These are phyloP conservation scores for Centruroides sculpturatus DNA, from an alignment of 1,140 invertebrate genomes.

Conservation along the genomic window DNA sequence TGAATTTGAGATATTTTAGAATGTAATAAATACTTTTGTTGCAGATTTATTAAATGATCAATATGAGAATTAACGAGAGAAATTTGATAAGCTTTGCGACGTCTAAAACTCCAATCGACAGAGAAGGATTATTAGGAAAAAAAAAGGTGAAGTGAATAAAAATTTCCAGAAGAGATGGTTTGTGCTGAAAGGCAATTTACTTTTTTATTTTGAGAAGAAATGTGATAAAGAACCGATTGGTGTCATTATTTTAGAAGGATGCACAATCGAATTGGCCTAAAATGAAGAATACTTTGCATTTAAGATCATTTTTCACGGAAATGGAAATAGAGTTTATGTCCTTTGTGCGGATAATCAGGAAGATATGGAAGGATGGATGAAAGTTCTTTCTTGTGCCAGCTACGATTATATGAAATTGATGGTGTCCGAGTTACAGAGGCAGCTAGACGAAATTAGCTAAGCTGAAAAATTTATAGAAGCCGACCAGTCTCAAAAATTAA, in stretches of 20 bases:
- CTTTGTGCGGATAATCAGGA: constrained; percentile 68
- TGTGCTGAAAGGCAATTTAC: constrained; percentile 81
- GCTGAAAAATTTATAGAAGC: constrained; percentile 1
- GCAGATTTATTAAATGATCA: background rate
- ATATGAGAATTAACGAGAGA: constrained; percentile 37
- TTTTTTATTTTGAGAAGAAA: constrained; percentile 91
- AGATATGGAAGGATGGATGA: constrained; percentile 94
- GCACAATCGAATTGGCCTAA: constrained; percentile 54
- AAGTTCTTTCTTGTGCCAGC: constrained; percentile 78
- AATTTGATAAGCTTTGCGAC: constrained; percentile 52
- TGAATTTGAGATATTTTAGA: too few relatives aligned
- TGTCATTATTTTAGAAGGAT: constrained; percentile 83
- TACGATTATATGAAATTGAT: constrained; percentile 94
- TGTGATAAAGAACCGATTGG: constrained; percentile 82
- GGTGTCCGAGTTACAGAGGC: constrained; percentile 81
- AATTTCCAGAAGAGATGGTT: constrained; percentile 85
- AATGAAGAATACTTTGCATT: constrained; percentile 67
- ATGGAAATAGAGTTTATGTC: constrained; percentile 65
- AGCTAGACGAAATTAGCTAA: constrained; percentile 64
- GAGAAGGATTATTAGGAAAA: constrained; percentile 79
- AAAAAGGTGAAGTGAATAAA: constrained; percentile 76
- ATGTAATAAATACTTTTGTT: too few relatives aligned
- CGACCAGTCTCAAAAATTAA: background rate
- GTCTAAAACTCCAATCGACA: constrained; percentile 62
- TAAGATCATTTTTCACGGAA: constrained; percentile 82